phyloP scores from a whole-genome alignment of 2,113 vertebrate genomes.

The Austrofundulus limnaeus region DNA sequence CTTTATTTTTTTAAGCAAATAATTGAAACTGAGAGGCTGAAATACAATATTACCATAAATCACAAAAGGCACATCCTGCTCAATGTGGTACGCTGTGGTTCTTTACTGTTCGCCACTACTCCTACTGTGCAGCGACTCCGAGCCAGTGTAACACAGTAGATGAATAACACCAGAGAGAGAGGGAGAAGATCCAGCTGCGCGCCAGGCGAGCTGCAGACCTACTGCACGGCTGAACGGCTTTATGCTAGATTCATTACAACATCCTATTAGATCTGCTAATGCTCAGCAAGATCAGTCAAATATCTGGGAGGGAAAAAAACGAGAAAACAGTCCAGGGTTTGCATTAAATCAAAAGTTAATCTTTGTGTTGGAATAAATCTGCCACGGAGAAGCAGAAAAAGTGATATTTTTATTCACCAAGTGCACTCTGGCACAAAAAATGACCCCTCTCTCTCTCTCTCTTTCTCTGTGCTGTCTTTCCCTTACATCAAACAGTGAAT shows the following conservation, averaged over 20 bases:
- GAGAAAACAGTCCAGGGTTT: slow-evolving; percentile 16
- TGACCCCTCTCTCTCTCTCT: slow-evolving; percentile 10
- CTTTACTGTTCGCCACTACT: slow-evolving; percentile 60
- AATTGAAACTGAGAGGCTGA: slow-evolving; percentile 61
- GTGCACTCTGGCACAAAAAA: slow-evolving; percentile 44
- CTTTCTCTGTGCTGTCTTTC: slow-evolving; percentile 44
- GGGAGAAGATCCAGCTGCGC: slow-evolving; percentile 69
- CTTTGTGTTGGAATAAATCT: slow-evolving; percentile 24
- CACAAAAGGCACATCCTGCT: slow-evolving; percentile 61
- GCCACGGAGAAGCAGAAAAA: slow-evolving; percentile 7
- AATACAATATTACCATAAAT: slow-evolving; percentile 72
- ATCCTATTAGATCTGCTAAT: slow-evolving; percentile 58
- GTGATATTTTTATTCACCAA: slow-evolving; percentile 27
- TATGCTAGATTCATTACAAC: slow-evolving; percentile 57
- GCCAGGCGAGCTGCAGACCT: slow-evolving; percentile 59
- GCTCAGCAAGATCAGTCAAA: slow-evolving; percentile 25
- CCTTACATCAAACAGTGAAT: slow-evolving; percentile 40
- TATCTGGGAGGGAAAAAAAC: neutral
- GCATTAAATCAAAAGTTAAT: slow-evolving; percentile 35
- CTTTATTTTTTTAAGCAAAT: slow-evolving; percentile 64
- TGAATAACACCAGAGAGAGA: slow-evolving; percentile 63
- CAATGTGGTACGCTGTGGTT: slow-evolving; percentile 58
- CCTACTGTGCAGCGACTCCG: slow-evolving; percentile 70
- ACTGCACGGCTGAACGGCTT: slow-evolving; percentile 30
- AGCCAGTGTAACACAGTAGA: slow-evolving; percentile 75